Evolutionary conservation across 2,888 invertebrate genomes (phyloP), one percentile per base, ranked within the genome.

Genomic region (Napeogenes inachia): DNA sequence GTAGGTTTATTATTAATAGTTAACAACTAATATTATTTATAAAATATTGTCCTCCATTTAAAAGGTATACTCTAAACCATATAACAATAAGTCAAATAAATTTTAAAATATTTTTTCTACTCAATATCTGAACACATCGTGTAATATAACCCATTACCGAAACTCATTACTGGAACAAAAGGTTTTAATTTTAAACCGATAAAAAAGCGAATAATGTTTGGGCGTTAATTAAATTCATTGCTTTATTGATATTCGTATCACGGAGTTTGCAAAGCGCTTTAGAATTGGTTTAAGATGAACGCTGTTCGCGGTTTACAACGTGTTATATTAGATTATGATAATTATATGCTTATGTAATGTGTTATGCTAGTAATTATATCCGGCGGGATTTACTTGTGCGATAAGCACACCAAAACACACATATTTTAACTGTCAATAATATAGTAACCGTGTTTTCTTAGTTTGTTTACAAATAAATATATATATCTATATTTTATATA

Each of bases 221-320:
- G 71, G 72, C 69, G 71, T 76, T 76, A 76, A 79, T 79, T 76
- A 75, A 79, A 80, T 77, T 75, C 75, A 76, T 75, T 71, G 70
- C 70, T 75, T 64, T 75, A 74, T 77, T 78, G 73, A 76, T 75
- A 77, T 74, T 76, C 77, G 65, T 68, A 73, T 74, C 75, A 73
- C 77, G 76, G 65, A 62, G 69, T 65, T 66, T 67, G 66, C 61
- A 70, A 69, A 67, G 50, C 45, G 60, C 60, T 63, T 64, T 58
- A 55, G 60, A 55, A 58, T 45, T 54, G 54, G 55, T 59, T 55
- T 8, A 45, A 42, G 46, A 55, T 33, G 58, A 38, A 50, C 21
- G 62, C 55, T 38, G 35, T 38, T 53, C 6, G 50, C 42, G 58
- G 13, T 58, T 53, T 45, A n/a, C 32, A n/a, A 30, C 32, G 10